Percentiles rank a stretch among this genome's conserved stretches.
Evolutionary conservation across 2,113 vertebrate species (phyloP).

Genomic region (Aspidoscelis tigris): DNA sequence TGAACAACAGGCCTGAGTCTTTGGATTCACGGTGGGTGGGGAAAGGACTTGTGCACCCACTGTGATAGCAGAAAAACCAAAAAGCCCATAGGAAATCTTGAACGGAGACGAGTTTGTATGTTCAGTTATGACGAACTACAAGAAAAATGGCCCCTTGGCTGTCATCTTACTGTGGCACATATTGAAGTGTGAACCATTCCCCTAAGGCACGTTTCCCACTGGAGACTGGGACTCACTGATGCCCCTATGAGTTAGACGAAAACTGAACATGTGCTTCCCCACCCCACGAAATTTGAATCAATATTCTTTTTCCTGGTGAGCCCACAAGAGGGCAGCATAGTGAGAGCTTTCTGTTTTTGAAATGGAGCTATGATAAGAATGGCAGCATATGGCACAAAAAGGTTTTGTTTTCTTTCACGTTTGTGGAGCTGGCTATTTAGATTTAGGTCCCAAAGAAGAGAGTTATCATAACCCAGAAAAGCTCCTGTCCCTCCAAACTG

Average conservation of each 20-base stretch:
- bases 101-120: not conserved
- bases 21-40: not conserved
- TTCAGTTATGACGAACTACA: not conserved
- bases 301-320: not conserved
- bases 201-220: not conserved
- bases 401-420: not conserved
- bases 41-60: not conserved
- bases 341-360: conserved; percentile 20
- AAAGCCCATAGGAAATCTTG: not conserved
- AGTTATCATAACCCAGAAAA: not conserved
- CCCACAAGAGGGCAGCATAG: not conserved
- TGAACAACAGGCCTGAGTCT: not conserved
- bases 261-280: not conserved
- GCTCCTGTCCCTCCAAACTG: not conserved
- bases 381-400: not conserved
- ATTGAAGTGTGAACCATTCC: not conserved
- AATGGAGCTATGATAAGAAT: not conserved
- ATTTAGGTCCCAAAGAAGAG: not conserved
- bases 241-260: not conserved
- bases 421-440: not conserved
- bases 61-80: not conserved
- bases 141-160: not conserved
- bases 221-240: not conserved
- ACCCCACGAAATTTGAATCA: not conserved
- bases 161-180: not conserved